Evolutionary conservation across 2,888 invertebrate species (phyloP).

Genomic region (Orthosia incerta): DNA sequence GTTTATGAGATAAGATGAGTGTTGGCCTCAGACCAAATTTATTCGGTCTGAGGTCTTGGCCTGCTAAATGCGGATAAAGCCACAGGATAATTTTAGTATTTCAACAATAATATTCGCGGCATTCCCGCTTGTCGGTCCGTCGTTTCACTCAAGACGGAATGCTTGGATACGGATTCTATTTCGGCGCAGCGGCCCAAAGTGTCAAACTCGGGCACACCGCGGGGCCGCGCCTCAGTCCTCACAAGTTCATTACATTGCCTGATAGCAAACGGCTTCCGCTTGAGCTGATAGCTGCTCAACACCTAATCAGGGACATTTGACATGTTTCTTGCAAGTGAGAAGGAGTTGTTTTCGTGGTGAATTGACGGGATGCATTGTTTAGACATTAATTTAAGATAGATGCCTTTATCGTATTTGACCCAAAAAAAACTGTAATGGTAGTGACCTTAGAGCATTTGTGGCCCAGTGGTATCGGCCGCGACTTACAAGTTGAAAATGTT

Average conservation of each 20-base stretch:
- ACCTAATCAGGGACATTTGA: slow-evolving; percentile 4
- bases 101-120: slow-evolving; percentile 1
- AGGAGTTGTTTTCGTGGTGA: not conserved
- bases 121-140: slow-evolving; percentile 2
- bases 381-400: too few species aligned
- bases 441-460: too few species aligned
- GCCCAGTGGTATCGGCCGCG: too few species aligned
- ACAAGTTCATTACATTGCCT: slow-evolving; percentile 37
- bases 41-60: too few species aligned
- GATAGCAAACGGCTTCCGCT: slow-evolving; percentile 25
- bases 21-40: too few species aligned
- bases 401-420: too few species aligned
- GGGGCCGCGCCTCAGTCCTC: slow-evolving; percentile 26
- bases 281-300: not conserved
- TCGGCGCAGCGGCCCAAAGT: slow-evolving; percentile 65
- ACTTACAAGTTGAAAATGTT: too few species aligned
- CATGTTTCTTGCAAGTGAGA: not conserved
- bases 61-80: not conserved
- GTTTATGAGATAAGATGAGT: too few species aligned
- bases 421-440: too few species aligned
- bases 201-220: slow-evolving; percentile 31
- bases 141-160: slow-evolving; percentile 16
- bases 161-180: slow-evolving; percentile 51
- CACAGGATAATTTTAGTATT: slow-evolving; percentile 15
- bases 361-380: not conserved